Base-by-base conservation (phyloP, 1,140 invertebrate species). In the Himalopsyche phryganea region DNA sequence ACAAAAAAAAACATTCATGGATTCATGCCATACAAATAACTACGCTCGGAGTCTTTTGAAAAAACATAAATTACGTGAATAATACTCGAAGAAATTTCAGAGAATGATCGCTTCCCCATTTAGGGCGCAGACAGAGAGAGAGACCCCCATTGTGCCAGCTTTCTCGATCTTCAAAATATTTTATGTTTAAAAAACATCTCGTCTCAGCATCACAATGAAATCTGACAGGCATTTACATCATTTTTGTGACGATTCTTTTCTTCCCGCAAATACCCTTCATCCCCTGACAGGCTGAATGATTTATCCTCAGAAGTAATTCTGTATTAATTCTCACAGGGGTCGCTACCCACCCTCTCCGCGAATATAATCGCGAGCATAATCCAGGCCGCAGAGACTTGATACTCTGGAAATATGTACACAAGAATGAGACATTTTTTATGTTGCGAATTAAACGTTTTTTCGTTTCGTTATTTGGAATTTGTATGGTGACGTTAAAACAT, bases 171-270 rank as follows among this genome's bases (percentile, higher is more conserved):
- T 28, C 23, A 32, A 38, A 36, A 50, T 50, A 38, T 50, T 50
- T 50, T 17, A 50, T 33, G 35, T 36, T 11, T 15, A 48, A 48
- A 48, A 28, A 28, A 28, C 23, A 28, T 28, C 4, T 3, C 23
- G 23, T 5, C 20, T 48, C 46, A 6, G 48, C 46, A n/a, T 11
- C 19, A 38, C 53, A 56, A 56, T 46, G 45, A n/a, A 23, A 46
- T 50, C 49, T 28, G 56, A 50, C 18, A 46, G 45, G 41, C 36
- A 50, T 58, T 58, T 47, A 50, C 41, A 42, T 52, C 33, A 47
- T 51, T 45, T 46, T 36, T 35, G 56, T 47, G 56, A 58, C 49
- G 51, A 46, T 40, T 38, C 40, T 28, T 32, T 33, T 35, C 13
- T n/a, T 23, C 36, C 38, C 18, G 10, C 11, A 13, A 13, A 13